Percentiles rank a stretch among this genome's conserved stretches.
Conservation (phyloP, 2,888 invertebrate species). For the Autographa pulchrina region DNA sequence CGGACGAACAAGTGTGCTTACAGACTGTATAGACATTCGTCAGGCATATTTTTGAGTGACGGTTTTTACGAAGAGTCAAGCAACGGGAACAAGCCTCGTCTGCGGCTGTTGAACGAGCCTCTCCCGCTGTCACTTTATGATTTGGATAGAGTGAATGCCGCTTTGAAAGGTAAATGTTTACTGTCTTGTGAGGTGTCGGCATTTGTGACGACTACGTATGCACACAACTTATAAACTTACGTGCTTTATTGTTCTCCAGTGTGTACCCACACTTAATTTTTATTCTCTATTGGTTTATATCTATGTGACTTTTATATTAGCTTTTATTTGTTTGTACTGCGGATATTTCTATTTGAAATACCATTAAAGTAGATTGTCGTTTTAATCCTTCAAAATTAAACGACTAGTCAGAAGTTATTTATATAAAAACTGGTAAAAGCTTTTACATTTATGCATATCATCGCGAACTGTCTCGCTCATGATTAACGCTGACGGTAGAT, state of each 20-base stretch:
- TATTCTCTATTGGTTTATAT: slow-evolving; percentile 43
- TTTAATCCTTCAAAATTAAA: slow-evolving; percentile 36
- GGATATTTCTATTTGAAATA: slow-evolving; percentile 19
- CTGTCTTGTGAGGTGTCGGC: slow-evolving; percentile 77
- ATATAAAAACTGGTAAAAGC: slow-evolving; percentile 62
- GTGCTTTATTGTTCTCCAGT: slow-evolving; percentile 67
- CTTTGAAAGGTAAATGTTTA: slow-evolving; percentile 88
- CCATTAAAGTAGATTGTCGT: slow-evolving; percentile 28
- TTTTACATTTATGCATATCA: slow-evolving; percentile 63
- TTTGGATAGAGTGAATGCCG: slow-evolving; percentile 87
- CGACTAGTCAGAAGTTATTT: slow-evolving; percentile 34
- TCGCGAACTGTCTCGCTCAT: slow-evolving; percentile 57
- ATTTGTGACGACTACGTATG: slow-evolving; percentile 65
- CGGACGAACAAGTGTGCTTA: slow-evolving; percentile 86
- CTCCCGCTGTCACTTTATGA: slow-evolving; percentile 86
- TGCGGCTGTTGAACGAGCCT: slow-evolving; percentile 86
- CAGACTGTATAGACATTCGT: slow-evolving; percentile 85
- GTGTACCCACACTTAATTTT: slow-evolving; percentile 41
- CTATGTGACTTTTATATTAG: slow-evolving; percentile 26
- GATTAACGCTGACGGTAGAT: slow-evolving; percentile 63
- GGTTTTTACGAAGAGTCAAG: slow-evolving; percentile 77
- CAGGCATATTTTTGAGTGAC: slow-evolving; percentile 87
- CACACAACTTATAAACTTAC: slow-evolving; percentile 74
- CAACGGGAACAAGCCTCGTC: slow-evolving; percentile 76
- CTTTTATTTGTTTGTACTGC: slow-evolving; percentile 19